phyloP scores from a whole-genome alignment of 2,113 vertebrate genomes.

The Orcinus orca region DNA sequence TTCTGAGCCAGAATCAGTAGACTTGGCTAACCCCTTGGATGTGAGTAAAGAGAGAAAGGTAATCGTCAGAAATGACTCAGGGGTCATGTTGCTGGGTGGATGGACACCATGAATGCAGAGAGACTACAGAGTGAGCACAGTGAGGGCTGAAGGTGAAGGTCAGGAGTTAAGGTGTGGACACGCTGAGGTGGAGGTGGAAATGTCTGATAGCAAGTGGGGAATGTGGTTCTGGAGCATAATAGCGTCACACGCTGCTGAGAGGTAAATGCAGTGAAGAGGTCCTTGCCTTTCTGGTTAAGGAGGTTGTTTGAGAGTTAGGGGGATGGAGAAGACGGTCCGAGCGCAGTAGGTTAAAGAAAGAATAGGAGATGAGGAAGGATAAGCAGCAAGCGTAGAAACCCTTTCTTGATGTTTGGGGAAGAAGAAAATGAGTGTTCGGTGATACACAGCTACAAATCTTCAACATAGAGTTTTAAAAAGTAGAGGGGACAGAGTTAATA shows the following conservation, averaged over 20 bases:
- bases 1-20: background rate
- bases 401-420: background rate
- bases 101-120: background rate
- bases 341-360: background rate
- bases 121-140: too few species aligned
- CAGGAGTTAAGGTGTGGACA: background rate
- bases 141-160: background rate
- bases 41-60: background rate
- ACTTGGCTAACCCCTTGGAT: background rate
- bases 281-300: background rate
- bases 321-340: background rate
- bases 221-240: background rate
- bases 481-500: background rate
- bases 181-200: rapidly evolving
- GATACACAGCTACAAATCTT: background rate
- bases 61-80: background rate
- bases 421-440: background rate
- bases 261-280: background rate
- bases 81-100: too few species aligned
- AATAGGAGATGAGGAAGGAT: background rate
- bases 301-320: background rate
- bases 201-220: background rate
- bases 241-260: background rate
- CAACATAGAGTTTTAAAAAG: background rate
- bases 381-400: background rate